phyloP scores from a whole-genome alignment of 2,113 vertebrate species.

The rat (Rattus norvegicus) region DNA sequence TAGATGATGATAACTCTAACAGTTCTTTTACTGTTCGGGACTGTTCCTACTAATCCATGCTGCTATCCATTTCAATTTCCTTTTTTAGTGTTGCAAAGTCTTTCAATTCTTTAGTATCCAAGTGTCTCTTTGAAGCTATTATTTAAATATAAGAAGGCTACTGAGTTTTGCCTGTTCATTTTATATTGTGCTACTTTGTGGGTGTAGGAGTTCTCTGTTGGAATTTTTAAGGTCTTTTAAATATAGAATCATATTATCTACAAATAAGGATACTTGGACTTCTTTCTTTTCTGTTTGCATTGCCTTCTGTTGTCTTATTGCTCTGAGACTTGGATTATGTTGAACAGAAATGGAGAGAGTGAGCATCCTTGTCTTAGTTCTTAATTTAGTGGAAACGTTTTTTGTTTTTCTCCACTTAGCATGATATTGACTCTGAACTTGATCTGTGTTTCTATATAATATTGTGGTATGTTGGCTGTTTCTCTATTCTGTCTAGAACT shows the following conservation, averaged over 20 bases:
- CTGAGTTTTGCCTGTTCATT: not conserved
- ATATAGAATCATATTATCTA: not conserved
- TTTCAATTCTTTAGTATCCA: not conserved
- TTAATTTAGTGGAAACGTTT: not conserved
- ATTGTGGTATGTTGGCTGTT: not conserved
- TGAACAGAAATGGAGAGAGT: not conserved
- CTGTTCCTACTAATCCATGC: not conserved
- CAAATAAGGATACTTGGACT: not conserved
- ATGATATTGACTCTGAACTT: not conserved
- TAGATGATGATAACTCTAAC: not conserved
- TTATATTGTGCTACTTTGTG: not conserved
- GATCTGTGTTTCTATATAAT: not conserved
- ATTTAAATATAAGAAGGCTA: not conserved
- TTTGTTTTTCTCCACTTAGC: not conserved
- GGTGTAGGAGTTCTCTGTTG: not conserved
- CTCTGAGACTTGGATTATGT: not conserved
- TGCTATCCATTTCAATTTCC: not conserved
- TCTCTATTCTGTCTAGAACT: not conserved
- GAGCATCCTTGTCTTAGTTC: not conserved
- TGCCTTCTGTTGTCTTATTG: not conserved
- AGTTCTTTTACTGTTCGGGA: not conserved
- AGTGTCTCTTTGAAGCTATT: not conserved
- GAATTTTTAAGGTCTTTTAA: not conserved
- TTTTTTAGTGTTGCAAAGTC: not conserved
- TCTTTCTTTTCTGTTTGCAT: not conserved